Evolutionary conservation across 2,888 invertebrate species (phyloP).

Genomic region (Nomada goodeniana): DNA sequence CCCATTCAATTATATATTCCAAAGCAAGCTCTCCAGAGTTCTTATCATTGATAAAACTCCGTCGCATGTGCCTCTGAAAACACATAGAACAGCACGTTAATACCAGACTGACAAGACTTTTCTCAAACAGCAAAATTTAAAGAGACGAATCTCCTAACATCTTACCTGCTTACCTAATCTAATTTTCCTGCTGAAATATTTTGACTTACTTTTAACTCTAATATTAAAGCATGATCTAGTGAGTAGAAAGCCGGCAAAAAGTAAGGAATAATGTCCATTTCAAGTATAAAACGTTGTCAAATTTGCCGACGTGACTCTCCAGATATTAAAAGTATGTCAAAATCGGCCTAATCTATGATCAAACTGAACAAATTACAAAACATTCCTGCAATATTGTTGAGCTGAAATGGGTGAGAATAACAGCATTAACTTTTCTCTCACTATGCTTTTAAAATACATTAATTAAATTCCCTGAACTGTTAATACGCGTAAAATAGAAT

Average conservation of each 20-base stretch:
- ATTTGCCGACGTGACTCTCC: not conserved
- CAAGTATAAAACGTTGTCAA: not conserved
- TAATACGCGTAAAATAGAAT: conserved; percentile 40
- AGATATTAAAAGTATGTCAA: conserved; percentile 68
- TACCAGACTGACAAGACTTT: conserved; percentile 84
- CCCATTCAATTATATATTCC: conserved; percentile 81
- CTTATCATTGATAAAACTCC: conserved; percentile 83
- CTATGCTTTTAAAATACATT: conserved; percentile 12
- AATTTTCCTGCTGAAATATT: conserved; percentile 74
- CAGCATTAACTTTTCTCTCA: conserved; percentile 49
- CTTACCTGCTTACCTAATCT: conserved; percentile 67
- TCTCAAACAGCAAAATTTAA: conserved; percentile 71
- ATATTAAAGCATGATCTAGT: not conserved
- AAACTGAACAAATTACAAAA: conserved; percentile 59
- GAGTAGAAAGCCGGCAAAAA: not conserved
- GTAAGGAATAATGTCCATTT: not conserved
- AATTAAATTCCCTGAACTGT: conserved; percentile 39
- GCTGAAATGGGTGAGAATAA: conserved; percentile 65
- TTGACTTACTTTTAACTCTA: conserved; percentile 68
- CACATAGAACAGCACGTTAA: conserved; percentile 84
- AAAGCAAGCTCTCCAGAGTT: conserved; percentile 83
- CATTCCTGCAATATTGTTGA: conserved; percentile 49
- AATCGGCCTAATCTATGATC: conserved; percentile 73
- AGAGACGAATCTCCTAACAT: conserved; percentile 63
- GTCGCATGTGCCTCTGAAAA: conserved; percentile 84